These are phyloP conservation scores for Rhipidura dahli DNA, from an alignment of 2,113 vertebrate species.

Conservation along the genomic window DNA sequence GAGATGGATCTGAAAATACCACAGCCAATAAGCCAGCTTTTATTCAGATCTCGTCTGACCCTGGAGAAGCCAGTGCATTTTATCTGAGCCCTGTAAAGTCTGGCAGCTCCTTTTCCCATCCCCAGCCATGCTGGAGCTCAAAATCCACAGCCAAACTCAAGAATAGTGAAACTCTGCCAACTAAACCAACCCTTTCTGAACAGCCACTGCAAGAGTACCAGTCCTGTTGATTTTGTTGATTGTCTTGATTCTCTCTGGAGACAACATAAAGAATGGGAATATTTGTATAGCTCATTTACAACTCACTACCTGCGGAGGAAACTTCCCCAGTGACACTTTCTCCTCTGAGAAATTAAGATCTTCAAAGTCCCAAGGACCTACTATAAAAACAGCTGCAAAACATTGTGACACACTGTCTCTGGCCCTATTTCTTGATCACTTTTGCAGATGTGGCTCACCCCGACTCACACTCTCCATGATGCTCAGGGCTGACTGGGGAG, in stretches of 20 bases:
- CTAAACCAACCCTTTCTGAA: neutral
- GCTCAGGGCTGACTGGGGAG: neutral
- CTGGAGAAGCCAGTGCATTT: neutral
- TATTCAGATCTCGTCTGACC: neutral
- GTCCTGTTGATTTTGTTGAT: neutral
- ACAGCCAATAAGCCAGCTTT: neutral
- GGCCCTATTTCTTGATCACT: neutral
- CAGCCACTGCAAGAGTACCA: neutral
- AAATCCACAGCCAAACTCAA: neutral
- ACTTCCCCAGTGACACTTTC: neutral
- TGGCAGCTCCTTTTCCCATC: neutral
- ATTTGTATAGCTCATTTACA: neutral
- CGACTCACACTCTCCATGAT: rapidly evolving
- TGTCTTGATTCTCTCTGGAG: neutral
- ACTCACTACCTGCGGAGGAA: neutral
- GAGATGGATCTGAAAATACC: neutral
- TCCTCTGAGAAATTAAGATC: neutral
- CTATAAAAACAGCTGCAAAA: neutral
- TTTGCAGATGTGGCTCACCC: neutral
- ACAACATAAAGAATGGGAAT: neutral
- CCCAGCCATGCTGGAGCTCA: neutral
- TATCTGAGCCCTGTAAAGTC: neutral
- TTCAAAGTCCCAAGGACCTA: neutral
- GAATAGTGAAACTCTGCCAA: neutral
- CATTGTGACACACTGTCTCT: rapidly evolving